phyloP scores from a whole-genome alignment of 1,140 invertebrate species.

The Magallana gigas region DNA sequence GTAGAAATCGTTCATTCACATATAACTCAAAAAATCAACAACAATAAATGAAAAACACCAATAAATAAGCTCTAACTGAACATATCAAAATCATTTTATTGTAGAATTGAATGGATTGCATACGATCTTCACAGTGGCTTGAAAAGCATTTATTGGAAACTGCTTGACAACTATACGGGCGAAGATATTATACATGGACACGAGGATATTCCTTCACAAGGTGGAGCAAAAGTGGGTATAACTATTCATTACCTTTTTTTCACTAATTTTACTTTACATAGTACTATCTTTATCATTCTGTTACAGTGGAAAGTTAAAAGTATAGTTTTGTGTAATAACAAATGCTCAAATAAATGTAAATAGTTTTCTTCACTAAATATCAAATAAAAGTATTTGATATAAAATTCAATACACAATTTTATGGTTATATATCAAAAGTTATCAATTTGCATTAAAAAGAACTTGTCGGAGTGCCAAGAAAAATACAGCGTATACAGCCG shows the following conservation, averaged over 20 bases:
- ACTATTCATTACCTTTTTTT: no score
- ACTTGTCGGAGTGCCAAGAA: slow-evolving; percentile 48
- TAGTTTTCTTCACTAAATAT: no score
- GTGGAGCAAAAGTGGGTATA: slow-evolving; percentile 39
- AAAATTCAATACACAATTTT: no score
- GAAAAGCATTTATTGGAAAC: slow-evolving; percentile 57
- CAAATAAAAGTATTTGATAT: no score
- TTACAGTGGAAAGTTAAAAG: no score
- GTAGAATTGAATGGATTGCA: slow-evolving; percentile 64
- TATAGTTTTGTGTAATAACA: no score
- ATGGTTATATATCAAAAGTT: no score
- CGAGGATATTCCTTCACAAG: slow-evolving; percentile 53
- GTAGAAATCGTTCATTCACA: neutral
- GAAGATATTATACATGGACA: slow-evolving; percentile 59
- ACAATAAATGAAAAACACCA: neutral
- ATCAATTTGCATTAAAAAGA: neutral
- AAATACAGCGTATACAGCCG: slow-evolving; percentile 47
- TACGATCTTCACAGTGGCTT: slow-evolving; percentile 64
- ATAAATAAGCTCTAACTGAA: neutral
- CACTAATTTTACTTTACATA: no score
- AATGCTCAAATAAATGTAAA: no score
- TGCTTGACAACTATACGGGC: slow-evolving; percentile 58
- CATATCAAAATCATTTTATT: neutral
- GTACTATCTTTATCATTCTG: no score
- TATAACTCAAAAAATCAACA: neutral